Percentiles rank a stretch among this genome's conserved stretches.
phyloP scores from a whole-genome alignment of 2,113 vertebrate species.

The Plecturocebus donacophilus region DNA sequence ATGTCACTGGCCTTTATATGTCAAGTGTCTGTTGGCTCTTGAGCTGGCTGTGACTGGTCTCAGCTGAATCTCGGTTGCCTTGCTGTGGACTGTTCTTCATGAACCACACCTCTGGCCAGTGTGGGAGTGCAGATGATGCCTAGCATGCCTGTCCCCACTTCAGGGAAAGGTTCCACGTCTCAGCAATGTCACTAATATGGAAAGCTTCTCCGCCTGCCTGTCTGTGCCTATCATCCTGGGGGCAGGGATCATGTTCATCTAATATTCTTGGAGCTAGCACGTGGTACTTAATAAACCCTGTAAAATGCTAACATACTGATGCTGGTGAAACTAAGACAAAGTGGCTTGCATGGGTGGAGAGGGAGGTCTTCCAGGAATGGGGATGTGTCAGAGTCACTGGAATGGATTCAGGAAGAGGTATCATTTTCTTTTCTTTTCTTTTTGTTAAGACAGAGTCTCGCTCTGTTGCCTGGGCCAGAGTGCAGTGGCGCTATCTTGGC shows the following conservation, averaged over 20 bases:
- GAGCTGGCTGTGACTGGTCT: neutral
- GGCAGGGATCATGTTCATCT: neutral
- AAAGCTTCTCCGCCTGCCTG: neutral
- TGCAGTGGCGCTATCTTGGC: no score
- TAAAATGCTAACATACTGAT: neutral
- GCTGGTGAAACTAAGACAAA: neutral
- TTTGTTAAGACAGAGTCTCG: no score
- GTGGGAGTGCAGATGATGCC: neutral
- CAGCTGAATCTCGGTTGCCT: neutral
- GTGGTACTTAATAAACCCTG: neutral
- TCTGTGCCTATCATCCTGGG: neutral
- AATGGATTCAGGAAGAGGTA: neutral
- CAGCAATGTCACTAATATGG: neutral
- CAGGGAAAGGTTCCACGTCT: neutral
- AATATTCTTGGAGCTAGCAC: neutral
- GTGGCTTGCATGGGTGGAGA: neutral
- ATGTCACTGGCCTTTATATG: neutral
- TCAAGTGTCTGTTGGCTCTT: neutral
- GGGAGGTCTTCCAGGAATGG: neutral
- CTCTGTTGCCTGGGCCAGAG: no score
- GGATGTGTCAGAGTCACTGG: neutral
- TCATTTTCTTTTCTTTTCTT: neutral
- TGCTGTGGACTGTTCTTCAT: neutral
- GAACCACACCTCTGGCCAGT: neutral
- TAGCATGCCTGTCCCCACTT: neutral